phyloP scores from a whole-genome alignment of 2,113 vertebrate species.

The Syngnathus floridae region DNA sequence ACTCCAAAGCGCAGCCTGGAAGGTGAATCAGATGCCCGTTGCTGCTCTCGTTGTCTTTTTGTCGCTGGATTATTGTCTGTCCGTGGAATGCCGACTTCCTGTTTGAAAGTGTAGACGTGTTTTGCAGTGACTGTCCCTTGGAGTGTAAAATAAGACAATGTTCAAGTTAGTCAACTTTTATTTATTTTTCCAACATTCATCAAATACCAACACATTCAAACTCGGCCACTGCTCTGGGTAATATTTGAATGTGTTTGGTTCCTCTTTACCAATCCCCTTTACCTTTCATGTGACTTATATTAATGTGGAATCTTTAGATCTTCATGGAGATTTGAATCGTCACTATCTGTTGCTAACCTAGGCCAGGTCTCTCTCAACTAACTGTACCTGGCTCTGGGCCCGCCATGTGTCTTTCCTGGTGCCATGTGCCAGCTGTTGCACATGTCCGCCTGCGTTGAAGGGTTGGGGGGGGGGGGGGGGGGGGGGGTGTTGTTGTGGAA shows the following conservation, averaged over 20 bases:
- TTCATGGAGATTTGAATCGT: slow-evolving; percentile 15
- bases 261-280: neutral
- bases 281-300: neutral
- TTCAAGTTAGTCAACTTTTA: slow-evolving; percentile 27
- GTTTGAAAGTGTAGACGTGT: neutral
- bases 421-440: slow-evolving; percentile 55
- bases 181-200: slow-evolving; percentile 23
- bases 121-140: neutral
- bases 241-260: slow-evolving; percentile 2
- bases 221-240: neutral
- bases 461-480: slow-evolving; percentile 22
- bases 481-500: slow-evolving; percentile 29
- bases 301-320: neutral
- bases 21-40: slow-evolving; percentile 28
- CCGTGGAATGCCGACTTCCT: neutral
- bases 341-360: slow-evolving; percentile 21
- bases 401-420: slow-evolving; percentile 34
- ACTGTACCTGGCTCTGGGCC: slow-evolving; percentile 39
- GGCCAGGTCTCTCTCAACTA: slow-evolving; percentile 23
- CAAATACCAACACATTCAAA: neutral
- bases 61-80: too few relatives aligned
- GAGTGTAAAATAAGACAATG: slow-evolving; percentile 6
- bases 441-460: slow-evolving; percentile 38
- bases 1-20: slow-evolving; percentile 52
- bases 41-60: slow-evolving; percentile 9